phyloP scores from a whole-genome alignment of 1,140 invertebrate genomes.

The Diorhabda elongata region DNA sequence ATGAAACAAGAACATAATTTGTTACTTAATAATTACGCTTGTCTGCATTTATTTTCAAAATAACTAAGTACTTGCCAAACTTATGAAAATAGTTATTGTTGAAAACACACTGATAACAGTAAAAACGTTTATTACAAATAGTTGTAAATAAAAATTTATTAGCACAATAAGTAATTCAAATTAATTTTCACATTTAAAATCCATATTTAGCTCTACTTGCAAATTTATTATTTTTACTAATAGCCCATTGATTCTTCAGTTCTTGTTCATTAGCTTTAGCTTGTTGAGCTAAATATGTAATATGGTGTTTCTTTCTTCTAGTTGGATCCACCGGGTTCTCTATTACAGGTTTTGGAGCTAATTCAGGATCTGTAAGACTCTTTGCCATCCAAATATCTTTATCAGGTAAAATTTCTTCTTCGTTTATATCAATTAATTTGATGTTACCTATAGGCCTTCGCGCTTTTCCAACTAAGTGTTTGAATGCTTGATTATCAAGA shows the following conservation, averaged over 20 bases:
- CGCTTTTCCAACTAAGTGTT: conserved; percentile 37
- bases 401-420: conserved; percentile 75
- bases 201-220: conserved; percentile 88
- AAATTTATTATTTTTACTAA: conserved; percentile 75
- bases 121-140: no score
- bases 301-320: conserved; percentile 87
- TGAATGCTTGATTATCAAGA: conserved; percentile 43
- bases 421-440: conserved; percentile 68
- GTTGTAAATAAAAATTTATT: no score
- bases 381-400: conserved; percentile 77
- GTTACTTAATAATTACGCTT: no score
- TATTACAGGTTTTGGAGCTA: conserved; percentile 48
- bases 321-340: conserved; percentile 62
- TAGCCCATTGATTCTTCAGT: conserved; percentile 89
- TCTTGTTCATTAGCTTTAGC: conserved; percentile 87
- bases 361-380: conserved; percentile 66
- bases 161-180: background rate
- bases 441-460: conserved; percentile 34
- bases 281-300: conserved; percentile 90
- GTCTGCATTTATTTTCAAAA: no score
- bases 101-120: no score
- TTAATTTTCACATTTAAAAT: conserved; percentile 55
- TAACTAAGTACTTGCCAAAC: no score
- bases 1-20: no score
- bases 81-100: no score